Base-by-base conservation (phyloP, 2,888 invertebrate species). In the Metacarcinus magister region DNA sequence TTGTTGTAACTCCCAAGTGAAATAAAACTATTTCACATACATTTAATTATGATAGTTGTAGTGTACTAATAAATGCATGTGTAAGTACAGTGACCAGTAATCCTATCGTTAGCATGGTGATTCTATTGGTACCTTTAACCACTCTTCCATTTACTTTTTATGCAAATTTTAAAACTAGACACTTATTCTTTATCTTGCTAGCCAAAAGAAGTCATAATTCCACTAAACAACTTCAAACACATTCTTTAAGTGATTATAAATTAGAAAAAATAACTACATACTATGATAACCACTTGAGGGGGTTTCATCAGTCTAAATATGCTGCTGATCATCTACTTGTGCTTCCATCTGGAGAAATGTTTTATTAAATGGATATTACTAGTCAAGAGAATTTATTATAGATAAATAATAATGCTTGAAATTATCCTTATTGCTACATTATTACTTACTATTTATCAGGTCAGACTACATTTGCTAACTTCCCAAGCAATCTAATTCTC, bases 241-340 rank as follows among this genome's bases (percentile, higher is more conserved):
- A 60, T 60, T 75, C 8, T 28, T 75, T 28, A n/a, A 75, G 28
- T 28, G 75, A 28, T 23, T 28, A n/a, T 8, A 28, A 75, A 28
- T 10, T 39, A 87, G 87, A 87, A 39, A 39, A 39, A 39, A 87
- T 39, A 39, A 39, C 32, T 87, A 87, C 87, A 87, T 87, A 32
- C 87, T 87, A 87, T 32, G 39, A 39, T 87, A 87, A 32, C 32
- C 87, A 87, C 87, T 32, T 32, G 10, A 39, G n/a, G 87, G 87
- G 87, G 39, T 87, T 87, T 39, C 87, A 87, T 32, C 75, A 28
- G 28, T 82, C 87, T 87, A 87, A 87, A 87, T 87, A 87, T 87
- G 87, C 87, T 39, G 39, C 13, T 87, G 4, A 75, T 87, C 87
- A 39, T 39, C 87, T 87, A 87, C 39, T 87, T 16, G 87, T 87